Base-by-base conservation (phyloP, 2,888 invertebrate genomes). In the Chesias legatella region DNA sequence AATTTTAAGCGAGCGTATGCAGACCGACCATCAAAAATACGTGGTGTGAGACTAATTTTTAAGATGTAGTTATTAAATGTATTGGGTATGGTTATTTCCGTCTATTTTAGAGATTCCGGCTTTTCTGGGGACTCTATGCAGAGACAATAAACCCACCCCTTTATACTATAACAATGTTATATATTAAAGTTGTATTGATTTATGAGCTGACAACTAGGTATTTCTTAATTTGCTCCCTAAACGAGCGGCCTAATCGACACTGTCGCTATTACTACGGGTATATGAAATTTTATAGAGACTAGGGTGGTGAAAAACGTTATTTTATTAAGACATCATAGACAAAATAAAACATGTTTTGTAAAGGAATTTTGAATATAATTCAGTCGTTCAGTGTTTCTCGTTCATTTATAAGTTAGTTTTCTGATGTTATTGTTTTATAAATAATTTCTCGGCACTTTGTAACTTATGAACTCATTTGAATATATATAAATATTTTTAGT, bases 171-270 rank as follows among this genome's bases (percentile, higher is more conserved):
- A 54, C 58, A 48, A 48, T 34, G 47, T 45, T 48, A 43, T 52
- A 51, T 50, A 54, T 54, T 43, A 52, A 40, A 33, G 46, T 48
- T 48, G 33, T 52, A 73, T 71, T 73, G 70, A 74, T 74, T 77
- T 77, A 74, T 72, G 58, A 52, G 54, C 48, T 41, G 53, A 57
- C 50, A 51, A 41, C 50, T 51, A 67, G 67, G 63, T 63, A 70
- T 72, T 71, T 73, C 68, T 68, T 71, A 71, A 73, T 73, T 71
- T 64, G 61, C 62, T 59, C 52, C 49, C 45, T 56, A 63, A 62
- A 60, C 56, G 57, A 55, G 51, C 45, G 58, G 35, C 57, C 50
- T 59, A 48, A 52, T 53, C 48, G 48, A 52, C 44, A 41, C 30
- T 43, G 46, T 48, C 20, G 38, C 42, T 46, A 42, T 55, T 51